These are phyloP conservation scores for Corythoichthys intestinalis DNA, from an alignment of 2,113 vertebrate genomes.

Conservation along the genomic window DNA sequence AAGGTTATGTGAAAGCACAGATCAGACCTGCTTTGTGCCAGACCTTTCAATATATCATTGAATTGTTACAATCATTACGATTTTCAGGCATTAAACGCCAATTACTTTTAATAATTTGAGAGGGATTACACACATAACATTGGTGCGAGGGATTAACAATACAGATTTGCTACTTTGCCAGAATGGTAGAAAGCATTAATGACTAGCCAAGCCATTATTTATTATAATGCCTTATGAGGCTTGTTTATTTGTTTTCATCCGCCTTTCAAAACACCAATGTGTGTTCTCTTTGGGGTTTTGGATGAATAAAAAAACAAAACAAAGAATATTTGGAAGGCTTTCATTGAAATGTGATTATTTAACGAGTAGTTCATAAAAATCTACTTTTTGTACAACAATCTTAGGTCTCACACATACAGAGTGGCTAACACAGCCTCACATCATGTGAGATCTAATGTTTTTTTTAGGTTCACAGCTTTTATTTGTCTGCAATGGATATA, in stretches of 20 bases:
- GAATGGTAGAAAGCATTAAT: conserved; percentile 3
- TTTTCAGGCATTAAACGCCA: not conserved
- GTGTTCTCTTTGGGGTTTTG: not conserved
- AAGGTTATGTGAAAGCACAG: not conserved
- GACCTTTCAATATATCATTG: not conserved
- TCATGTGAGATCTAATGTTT: no score
- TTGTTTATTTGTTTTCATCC: not conserved
- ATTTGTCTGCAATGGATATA: no score
- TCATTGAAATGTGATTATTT: no score
- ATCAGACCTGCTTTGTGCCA: not conserved
- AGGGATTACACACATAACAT: conserved; percentile 1
- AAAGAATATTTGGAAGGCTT: no score
- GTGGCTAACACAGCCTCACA: no score
- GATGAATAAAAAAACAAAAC: not conserved
- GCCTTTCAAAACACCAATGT: not conserved
- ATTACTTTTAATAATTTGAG: conserved; percentile 7
- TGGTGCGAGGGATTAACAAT: conserved; percentile 6
- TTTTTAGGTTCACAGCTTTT: no score
- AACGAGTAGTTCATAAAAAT: no score
- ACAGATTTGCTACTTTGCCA: not conserved
- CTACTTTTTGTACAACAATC: no score
- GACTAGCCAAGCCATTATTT: not conserved
- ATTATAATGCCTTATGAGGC: not conserved
- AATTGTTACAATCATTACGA: not conserved
- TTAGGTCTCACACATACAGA: no score